Percentiles rank a stretch among this genome's conserved stretches.
phyloP scores from a whole-genome alignment of 2,888 invertebrate species.

The Lasioglossum leucozonium region DNA sequence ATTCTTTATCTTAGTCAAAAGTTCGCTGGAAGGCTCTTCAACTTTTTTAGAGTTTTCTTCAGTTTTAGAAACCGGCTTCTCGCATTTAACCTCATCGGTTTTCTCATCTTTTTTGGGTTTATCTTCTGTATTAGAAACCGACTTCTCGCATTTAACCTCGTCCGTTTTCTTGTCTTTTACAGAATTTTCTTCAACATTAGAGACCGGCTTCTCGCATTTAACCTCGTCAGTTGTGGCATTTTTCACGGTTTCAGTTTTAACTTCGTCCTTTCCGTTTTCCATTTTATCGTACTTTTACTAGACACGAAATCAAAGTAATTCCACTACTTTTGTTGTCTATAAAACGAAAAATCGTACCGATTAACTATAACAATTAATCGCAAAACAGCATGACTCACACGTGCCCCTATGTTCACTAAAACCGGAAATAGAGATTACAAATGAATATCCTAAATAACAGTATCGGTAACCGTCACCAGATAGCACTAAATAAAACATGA shows the following conservation, averaged over 20 bases:
- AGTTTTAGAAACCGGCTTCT: not conserved
- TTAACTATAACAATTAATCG: slow-evolving; percentile 1
- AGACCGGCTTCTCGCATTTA: slow-evolving; percentile 62
- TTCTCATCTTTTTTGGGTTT: slow-evolving; percentile 24
- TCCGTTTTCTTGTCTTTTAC: slow-evolving; percentile 35
- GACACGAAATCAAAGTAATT: not conserved
- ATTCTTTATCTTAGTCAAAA: slow-evolving; percentile 74
- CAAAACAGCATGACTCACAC: slow-evolving; percentile 45
- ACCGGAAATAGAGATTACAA: slow-evolving; percentile 46
- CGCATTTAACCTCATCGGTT: slow-evolving; percentile 73
- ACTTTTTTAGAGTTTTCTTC: slow-evolving; percentile 5
- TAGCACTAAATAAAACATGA: not conserved
- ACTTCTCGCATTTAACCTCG: slow-evolving; percentile 67
- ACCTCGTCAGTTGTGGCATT: slow-evolving; percentile 59
- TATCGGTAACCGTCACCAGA: not conserved
- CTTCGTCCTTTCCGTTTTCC: slow-evolving; percentile 73
- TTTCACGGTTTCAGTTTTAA: slow-evolving; percentile 44
- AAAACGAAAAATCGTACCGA: not conserved
- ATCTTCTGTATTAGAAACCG: slow-evolving; percentile 31
- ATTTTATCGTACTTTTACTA: slow-evolving; percentile 40
- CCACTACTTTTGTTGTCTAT: not conserved
- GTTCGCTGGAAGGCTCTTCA: slow-evolving; percentile 66
- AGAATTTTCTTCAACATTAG: slow-evolving; percentile 23
- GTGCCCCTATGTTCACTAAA: slow-evolving; percentile 30
- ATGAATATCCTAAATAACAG: not conserved